Evolutionary conservation across 1,140 invertebrate genomes (phyloP), one percentile per base, ranked within the genome.

Genomic region (Cotesia chilonis): DNA sequence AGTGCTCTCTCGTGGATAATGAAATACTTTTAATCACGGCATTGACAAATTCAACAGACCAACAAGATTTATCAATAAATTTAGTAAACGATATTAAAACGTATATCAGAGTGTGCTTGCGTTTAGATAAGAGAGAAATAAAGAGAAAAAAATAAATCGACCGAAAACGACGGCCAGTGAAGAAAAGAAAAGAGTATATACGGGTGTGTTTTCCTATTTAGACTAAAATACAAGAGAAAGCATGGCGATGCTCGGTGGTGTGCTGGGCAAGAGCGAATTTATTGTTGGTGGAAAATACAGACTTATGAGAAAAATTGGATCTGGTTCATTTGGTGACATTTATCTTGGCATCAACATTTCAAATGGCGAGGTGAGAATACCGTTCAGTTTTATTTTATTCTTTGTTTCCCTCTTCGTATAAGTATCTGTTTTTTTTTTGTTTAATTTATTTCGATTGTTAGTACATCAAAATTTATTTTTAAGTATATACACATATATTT

Each of bases 241-340:
- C 74, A 85, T 84, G 83, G 80, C 82, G 79, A 75, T 82, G 74
- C 28, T 81, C 70, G 76, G 79, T 65, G 73, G 77, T 51, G 76
- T 82, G 55, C 70, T 76, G 75, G 77, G 72, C 81, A 76, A 90
- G 89, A 84, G 87, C 78, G 94, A 95, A 83, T 92, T 95, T 85
- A 89, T 96, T 81, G 94, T 97, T 80, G 95, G 93, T 79, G 92
- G 92, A 79, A 97, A 97, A 88, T 99, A 99, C 88, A 93, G 96
- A 83, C 91, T 99, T 78, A 93, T 98, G 80, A 90, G 97, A 78
- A 98, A 98, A 90, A 99, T 99, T 83, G 98, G 95, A 84, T 97
- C 96, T 85, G 98, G 98, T 77, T 99, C 97, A 3, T 99, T 99
- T 88, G 98, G 98, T 83, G 98, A 99, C 88, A 99, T 99, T 84